Evolutionary conservation across 2,113 vertebrate species (phyloP).

Genomic region (Cebus imitator): DNA sequence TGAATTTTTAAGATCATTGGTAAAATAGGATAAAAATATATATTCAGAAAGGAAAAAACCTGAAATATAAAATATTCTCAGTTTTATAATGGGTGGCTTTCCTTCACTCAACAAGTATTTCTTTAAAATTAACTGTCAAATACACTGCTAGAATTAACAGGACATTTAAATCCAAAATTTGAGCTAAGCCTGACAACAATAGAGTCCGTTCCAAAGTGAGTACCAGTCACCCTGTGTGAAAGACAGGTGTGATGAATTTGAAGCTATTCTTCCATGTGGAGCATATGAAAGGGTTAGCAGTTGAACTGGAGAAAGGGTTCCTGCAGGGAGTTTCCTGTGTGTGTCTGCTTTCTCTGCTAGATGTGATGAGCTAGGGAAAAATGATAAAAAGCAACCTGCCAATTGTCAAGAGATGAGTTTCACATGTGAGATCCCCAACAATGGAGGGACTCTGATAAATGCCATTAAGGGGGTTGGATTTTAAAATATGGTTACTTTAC

Average conservation of each 20-base stretch:
- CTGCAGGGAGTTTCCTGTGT: background rate
- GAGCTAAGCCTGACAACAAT: background rate
- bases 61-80: background rate
- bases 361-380: background rate
- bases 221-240: too few relatives aligned
- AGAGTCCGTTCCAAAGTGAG: background rate
- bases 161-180: background rate
- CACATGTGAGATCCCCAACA: background rate
- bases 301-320: background rate
- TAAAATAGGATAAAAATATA: background rate
- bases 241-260: background rate
- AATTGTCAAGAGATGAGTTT: background rate
- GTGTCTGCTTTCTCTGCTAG: background rate
- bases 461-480: background rate
- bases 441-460: background rate
- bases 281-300: background rate
- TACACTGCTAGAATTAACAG: background rate
- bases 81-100: background rate
- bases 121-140: background rate
- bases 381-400: background rate
- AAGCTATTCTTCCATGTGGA: background rate
- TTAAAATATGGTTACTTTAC: background rate
- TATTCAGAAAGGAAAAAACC: background rate
- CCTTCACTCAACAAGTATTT: background rate
- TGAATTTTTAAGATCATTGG: background rate